A percentile compares a stretch with the other conserved stretches of the same genome.
Conservation (phyloP, 2,888 invertebrate genomes). For the Chloromyia formosa region DNA sequence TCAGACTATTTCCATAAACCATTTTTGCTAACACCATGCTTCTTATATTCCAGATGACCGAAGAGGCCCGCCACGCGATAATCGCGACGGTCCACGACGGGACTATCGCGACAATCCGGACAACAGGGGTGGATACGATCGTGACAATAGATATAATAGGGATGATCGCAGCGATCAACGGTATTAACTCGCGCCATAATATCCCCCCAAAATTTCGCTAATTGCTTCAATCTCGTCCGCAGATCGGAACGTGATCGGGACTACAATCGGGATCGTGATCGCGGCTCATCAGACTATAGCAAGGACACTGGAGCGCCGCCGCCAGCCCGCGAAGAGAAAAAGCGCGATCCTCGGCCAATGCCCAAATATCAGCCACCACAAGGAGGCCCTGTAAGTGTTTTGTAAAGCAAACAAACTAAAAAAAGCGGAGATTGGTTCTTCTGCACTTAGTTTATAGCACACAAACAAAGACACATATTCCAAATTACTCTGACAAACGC, state of each 20-base stretch:
- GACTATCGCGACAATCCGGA: conserved; percentile 52
- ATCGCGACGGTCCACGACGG: conserved; percentile 26
- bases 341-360: conserved; percentile 65
- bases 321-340: conserved; percentile 57
- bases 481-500: neutral
- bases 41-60: conserved; percentile 45
- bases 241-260: conserved; percentile 35
- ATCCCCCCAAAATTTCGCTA: no score
- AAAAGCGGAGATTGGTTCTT: neutral
- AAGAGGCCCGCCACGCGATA: conserved; percentile 32
- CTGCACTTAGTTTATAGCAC: neutral
- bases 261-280: conserved; percentile 41
- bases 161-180: conserved; percentile 48
- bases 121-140: conserved; percentile 53
- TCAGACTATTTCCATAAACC: no score
- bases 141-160: conserved; percentile 52
- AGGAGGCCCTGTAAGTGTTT: conserved; percentile 70
- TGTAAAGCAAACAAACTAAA: conserved; percentile 34
- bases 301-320: conserved; percentile 9
- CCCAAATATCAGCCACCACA: conserved; percentile 79
- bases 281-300: neutral
- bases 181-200: conserved; percentile 5
- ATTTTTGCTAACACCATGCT: conserved; percentile 19
- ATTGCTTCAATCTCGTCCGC: neutral
- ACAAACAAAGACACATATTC: no score